Percentiles rank a stretch among this genome's conserved stretches.
These are phyloP conservation scores for Molossus molossus DNA, from an alignment of 2,797 vertebrate genomes.

Conservation along the genomic window DNA sequence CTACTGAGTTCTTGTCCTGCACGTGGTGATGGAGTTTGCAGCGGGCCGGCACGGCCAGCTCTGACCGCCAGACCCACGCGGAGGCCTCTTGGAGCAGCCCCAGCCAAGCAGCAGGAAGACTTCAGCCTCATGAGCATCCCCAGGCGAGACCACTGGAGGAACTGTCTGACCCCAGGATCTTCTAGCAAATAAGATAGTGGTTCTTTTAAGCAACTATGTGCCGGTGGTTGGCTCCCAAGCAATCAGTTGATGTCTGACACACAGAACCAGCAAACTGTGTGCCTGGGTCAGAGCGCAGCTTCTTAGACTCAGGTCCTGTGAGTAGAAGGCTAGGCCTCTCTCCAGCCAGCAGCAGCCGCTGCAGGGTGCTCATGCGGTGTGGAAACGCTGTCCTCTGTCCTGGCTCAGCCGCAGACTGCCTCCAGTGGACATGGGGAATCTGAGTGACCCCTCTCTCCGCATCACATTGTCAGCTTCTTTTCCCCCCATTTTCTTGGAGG, in stretches of 20 bases:
- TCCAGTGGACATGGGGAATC: rapidly evolving
- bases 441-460: not conserved
- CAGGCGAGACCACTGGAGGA: not conserved
- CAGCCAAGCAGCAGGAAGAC: not conserved
- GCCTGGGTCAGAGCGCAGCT: not conserved
- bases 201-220: not conserved
- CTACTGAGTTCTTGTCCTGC: not conserved
- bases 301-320: not conserved
- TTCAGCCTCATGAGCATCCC: not conserved
- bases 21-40: not conserved
- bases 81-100: not conserved
- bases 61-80: not conserved
- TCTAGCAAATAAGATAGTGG: not conserved
- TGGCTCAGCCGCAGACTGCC: not conserved
- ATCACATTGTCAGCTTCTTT: not conserved
- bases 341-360: not conserved
- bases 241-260: not conserved
- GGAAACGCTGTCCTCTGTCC: not conserved
- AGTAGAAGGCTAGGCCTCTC: not conserved
- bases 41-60: not conserved
- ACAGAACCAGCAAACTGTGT: not conserved
- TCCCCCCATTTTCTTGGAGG: not conserved
- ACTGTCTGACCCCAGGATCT: not conserved
- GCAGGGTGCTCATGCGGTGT: too few species aligned
- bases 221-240: not conserved